Evolutionary conservation across 92 coral and sea anemone genomes (phyloP).

Genomic region (Muricea muricata): DNA sequence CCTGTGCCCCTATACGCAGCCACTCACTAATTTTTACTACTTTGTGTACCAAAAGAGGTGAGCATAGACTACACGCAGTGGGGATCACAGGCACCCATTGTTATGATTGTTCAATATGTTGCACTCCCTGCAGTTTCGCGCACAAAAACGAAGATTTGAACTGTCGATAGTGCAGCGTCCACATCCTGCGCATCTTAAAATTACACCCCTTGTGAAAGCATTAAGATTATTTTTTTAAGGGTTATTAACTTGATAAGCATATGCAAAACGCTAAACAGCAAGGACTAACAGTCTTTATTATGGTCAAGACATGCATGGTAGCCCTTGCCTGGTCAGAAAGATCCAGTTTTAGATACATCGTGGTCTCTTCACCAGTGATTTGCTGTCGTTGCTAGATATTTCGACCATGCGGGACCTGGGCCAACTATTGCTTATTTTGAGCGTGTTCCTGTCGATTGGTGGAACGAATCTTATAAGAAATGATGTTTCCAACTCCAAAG

Average conservation of each 20-base stretch:
- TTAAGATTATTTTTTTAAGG: background rate
- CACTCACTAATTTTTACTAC: too few species aligned
- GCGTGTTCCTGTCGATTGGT: background rate
- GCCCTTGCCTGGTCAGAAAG: background rate
- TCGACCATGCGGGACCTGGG: background rate
- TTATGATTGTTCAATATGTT: background rate
- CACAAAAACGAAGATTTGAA: background rate
- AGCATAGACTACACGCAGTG: background rate
- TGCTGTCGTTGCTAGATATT: background rate
- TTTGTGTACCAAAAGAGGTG: background rate
- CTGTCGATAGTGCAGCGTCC: background rate
- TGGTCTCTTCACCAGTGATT: background rate
- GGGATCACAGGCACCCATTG: background rate
- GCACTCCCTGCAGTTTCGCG: constrained; percentile 17
- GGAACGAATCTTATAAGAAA: background rate
- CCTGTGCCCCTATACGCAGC: too few species aligned
- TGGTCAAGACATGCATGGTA: background rate
- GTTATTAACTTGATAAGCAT: constrained; percentile 11
- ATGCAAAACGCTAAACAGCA: constrained; percentile 1
- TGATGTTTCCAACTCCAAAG: background rate
- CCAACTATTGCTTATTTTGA: background rate
- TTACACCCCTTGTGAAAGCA: background rate
- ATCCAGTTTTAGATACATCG: background rate
- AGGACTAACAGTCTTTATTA: background rate
- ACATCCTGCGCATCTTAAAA: background rate